phyloP scores from a whole-genome alignment of 1,140 invertebrate species.

The Mercenaria mercenaria region DNA sequence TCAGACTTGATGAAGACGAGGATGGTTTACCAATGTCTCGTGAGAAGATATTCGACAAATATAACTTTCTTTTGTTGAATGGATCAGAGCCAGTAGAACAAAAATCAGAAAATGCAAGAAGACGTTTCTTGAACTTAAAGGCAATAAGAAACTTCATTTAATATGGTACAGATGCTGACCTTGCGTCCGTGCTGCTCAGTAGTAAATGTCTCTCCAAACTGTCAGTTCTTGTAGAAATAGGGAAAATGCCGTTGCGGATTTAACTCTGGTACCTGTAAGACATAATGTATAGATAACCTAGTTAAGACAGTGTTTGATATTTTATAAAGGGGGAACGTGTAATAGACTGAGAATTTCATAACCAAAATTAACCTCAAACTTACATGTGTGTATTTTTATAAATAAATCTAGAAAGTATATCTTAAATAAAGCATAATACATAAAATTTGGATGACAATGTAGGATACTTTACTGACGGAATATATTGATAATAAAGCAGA shows the following conservation, averaged over 20 bases:
- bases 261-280: neutral
- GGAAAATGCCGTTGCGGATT: neutral
- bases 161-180: neutral
- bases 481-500: no score
- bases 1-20: neutral
- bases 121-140: neutral
- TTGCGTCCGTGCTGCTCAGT: neutral
- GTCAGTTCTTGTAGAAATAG: neutral
- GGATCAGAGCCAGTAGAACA: neutral
- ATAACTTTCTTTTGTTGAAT: neutral
- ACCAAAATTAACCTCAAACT: no score
- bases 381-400: no score
- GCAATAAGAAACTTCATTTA: neutral
- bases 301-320: neutral
- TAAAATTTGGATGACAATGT: no score
- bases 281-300: neutral
- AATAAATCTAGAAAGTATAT: no score
- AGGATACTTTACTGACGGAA: no score
- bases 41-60: neutral
- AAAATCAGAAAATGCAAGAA: neutral
- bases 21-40: neutral
- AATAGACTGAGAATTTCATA: neutral
- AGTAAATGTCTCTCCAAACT: neutral
- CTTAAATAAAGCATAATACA: no score
- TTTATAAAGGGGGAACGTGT: neutral